Base-by-base conservation (phyloP, 1,140 invertebrate species). In the roundworm (Caenorhabditis elegans) region DNA sequence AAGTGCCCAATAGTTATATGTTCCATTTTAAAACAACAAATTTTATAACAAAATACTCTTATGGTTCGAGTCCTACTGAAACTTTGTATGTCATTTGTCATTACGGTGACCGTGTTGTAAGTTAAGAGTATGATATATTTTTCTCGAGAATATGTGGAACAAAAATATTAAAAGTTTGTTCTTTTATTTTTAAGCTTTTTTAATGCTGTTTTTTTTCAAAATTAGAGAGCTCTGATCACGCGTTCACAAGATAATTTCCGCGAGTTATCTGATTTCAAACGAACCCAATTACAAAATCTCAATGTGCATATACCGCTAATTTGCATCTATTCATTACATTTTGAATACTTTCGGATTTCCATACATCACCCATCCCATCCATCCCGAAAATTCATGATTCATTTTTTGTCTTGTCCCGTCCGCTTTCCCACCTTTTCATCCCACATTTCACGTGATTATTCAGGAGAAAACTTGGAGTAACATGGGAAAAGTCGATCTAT, bases 211-310 rank as follows among this genome's bases (percentile, higher is more conserved):
- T n/a, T n/a, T n/a, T n/a, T n/a, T n/a, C n/a, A n/a, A n/a, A n/a
- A n/a, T n/a, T n/a, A n/a, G 53, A 34, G 28, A 60, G 31, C 15
- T 60, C 28, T 31, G 26, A 31, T 31, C n/a, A n/a, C n/a, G n/a
- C n/a, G n/a, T n/a, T n/a, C n/a, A n/a, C n/a, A n/a, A n/a, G n/a
- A 43, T 43, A 43, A 8, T 43, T 43, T 43, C 15, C 39, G 15
- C n/a, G n/a, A n/a, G 47, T 55, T 55, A 28, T 55, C 51, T 22
- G 34, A 39, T 70, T 70, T 70, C 60, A 70, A 70, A 70, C 60
- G 60, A 70, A 70, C 60, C 60, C 60, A 70, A 70, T 70, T 70
- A 70, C 43, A 24, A 39, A 39, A 10, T 70, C 31, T 34, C 28
- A 11, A 10, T n/a, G 34, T 70, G n/a, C 43, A 13, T 70, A 53